These are phyloP conservation scores for Buceros bicornis DNA, from an alignment of 2,797 vertebrate species.

Conservation along the genomic window DNA sequence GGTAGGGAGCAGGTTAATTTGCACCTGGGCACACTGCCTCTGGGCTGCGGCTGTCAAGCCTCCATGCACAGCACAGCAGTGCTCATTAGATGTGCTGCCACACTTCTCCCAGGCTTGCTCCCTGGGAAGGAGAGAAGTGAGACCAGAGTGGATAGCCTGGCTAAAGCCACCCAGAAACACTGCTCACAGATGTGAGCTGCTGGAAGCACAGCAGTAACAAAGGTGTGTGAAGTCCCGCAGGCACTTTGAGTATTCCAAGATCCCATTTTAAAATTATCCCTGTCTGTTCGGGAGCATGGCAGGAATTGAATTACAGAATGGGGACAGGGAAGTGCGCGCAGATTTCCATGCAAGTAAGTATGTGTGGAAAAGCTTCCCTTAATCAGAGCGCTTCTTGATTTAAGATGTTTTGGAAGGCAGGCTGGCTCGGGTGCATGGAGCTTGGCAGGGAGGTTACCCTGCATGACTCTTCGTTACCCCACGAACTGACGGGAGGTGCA, in stretches of 20 bases:
- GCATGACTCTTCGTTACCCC: background rate
- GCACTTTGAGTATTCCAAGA: background rate
- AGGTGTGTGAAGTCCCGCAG: background rate
- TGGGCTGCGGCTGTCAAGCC: background rate
- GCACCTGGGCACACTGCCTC: background rate
- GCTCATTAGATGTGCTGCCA: background rate
- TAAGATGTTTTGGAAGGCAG: background rate
- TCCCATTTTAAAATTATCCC: background rate
- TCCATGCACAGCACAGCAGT: background rate
- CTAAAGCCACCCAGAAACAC: background rate
- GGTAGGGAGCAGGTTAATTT: constrained; percentile 45
- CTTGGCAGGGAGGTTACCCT: background rate
- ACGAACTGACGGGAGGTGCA: background rate
- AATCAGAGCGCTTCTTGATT: background rate
- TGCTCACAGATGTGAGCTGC: background rate
- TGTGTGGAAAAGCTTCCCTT: background rate
- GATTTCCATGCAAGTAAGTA: background rate
- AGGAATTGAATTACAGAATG: background rate
- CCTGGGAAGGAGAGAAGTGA: background rate
- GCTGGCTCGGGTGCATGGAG: background rate
- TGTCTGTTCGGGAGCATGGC: background rate
- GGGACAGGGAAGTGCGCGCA: background rate
- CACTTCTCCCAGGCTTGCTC: background rate
- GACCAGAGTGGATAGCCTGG: background rate
- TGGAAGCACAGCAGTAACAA: background rate